A percentile compares a stretch with the other conserved stretches of the same genome.
Conservation (phyloP, 35 echinoderm and acorn worm genomes). For the Apostichopus californicus region DNA sequence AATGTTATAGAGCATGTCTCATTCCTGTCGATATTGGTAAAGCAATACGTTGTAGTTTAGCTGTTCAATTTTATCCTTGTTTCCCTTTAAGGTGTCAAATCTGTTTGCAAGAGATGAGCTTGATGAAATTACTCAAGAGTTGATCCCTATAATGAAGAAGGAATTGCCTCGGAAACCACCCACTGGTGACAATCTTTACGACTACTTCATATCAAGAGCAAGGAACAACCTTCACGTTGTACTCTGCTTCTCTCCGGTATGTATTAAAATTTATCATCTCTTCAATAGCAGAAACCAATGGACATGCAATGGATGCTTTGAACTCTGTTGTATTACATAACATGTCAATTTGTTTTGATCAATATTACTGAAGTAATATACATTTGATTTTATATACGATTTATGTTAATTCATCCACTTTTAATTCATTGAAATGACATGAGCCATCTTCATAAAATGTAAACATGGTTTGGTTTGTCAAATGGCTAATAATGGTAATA, state of each 20-base stretch:
- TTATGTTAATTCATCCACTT: too few species aligned
- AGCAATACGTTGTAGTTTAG: too few species aligned
- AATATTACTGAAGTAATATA: too few species aligned
- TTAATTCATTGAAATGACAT: too few species aligned
- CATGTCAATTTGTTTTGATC: too few species aligned
- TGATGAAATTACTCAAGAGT: constrained; percentile 94
- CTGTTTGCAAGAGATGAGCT: constrained; percentile 96
- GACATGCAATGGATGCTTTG: too few species aligned
- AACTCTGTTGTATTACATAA: too few species aligned
- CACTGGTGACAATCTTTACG: constrained; percentile 91
- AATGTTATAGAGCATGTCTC: not conserved
- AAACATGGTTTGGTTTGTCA: too few species aligned
- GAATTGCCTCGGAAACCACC: constrained; percentile 93
- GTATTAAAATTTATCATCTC: not conserved
- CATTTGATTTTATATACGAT: too few species aligned
- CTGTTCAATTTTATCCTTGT: constrained; percentile 37
- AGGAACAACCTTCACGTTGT: constrained; percentile 98
- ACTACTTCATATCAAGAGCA: constrained; percentile 98
- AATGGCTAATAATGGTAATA: too few species aligned
- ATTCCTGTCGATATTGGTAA: constrained; percentile 79
- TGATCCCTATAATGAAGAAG: constrained; percentile 97
- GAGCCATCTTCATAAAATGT: too few species aligned
- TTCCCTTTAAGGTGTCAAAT: constrained; percentile 92
- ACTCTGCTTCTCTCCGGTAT: constrained; percentile 98
- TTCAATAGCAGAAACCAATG: too few species aligned